Base-by-base conservation (phyloP, 2,888 invertebrate species). In the Lycophotia porphyrea region DNA sequence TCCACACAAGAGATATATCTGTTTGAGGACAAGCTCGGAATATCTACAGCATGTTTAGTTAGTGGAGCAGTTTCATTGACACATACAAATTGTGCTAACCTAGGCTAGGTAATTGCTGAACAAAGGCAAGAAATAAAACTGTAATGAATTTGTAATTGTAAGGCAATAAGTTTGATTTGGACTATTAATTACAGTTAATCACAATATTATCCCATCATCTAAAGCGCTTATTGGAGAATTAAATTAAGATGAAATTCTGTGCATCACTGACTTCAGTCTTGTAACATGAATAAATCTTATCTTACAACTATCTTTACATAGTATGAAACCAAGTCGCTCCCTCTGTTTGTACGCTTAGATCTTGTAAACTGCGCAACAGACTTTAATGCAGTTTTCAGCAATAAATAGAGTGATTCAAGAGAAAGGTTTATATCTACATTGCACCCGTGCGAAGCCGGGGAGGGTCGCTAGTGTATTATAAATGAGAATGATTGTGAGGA, bases 1-100 rank as follows among this genome's bases (percentile, higher is more conserved):
- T 11, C 18, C 31, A 24, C 36, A 82, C 49, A 15, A 15, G 36
- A 24, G 9, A 78, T 58, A 44, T 69, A 65, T 83, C 58, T 83
- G 34, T 66, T 49, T 42, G n/a, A n/a, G 27, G 27, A 42, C 55
- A 69, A 42, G 64, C 13, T 9, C 15, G 13, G 79, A 83, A 83
- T 78, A 60, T 68, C 15, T 49, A 60, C n/a, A n/a, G 8, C 9
- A 15, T 49, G 13, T 47, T 42, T 64, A 39, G 8, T 76, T 44
- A 49, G 31, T 24, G 36, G 39, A 3, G 44, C 3, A 68, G 69
- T 49, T 76, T 27, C 15, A 49, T 68, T 13, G 49, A 49, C 49
- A 34, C 27, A 42, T 34, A 47, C 7, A 75, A 75, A 58, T 31
- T 75, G 39, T 63, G 34, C 18, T 18, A 47, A 2, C 44, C 24